Conservation (phyloP, 1,140 invertebrate genomes). For the Vollenhovia emeryi region DNA sequence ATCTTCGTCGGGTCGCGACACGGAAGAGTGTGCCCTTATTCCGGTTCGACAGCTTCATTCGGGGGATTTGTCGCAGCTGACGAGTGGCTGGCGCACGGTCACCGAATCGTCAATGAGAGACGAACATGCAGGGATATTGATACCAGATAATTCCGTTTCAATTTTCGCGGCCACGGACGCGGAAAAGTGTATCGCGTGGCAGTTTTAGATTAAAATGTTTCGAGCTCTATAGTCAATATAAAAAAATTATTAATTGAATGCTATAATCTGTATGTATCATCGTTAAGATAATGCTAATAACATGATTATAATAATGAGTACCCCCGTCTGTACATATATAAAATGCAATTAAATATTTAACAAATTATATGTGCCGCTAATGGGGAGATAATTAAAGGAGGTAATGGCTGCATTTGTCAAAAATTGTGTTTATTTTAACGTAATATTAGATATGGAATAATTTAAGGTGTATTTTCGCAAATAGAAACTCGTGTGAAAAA, state of each 20-base stretch:
- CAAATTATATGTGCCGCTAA: not conserved
- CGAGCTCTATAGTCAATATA: not conserved
- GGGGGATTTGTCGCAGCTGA: constrained; percentile 23
- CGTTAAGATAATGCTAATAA: constrained; percentile 6
- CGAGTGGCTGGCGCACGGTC: not conserved
- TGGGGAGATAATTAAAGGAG: constrained; percentile 20
- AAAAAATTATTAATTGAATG: constrained; percentile 18
- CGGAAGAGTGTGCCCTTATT: constrained; percentile 24
- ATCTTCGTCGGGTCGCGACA: constrained; percentile 23
- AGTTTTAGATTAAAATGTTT: not conserved
- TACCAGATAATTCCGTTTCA: constrained; percentile 12
- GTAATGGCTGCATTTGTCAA: constrained; percentile 1
- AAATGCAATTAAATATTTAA: constrained; percentile 25
- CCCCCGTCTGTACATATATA: not conserved
- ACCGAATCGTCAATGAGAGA: constrained; percentile 14
- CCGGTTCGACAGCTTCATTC: constrained; percentile 21
- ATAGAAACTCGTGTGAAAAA: not conserved
- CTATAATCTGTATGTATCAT: not conserved
- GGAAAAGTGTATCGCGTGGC: not conserved
- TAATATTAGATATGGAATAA: constrained; percentile 1
- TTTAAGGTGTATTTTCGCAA: not conserved
- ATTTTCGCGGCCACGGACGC: not conserved
- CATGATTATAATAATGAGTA: not conserved
- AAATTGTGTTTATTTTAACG: constrained; percentile 7
- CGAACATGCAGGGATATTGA: not conserved